A percentile compares a stretch with the other conserved stretches of the same genome.
Evolutionary conservation across 2,113 vertebrate species (phyloP).

Genomic region (Sylvietta virens): DNA sequence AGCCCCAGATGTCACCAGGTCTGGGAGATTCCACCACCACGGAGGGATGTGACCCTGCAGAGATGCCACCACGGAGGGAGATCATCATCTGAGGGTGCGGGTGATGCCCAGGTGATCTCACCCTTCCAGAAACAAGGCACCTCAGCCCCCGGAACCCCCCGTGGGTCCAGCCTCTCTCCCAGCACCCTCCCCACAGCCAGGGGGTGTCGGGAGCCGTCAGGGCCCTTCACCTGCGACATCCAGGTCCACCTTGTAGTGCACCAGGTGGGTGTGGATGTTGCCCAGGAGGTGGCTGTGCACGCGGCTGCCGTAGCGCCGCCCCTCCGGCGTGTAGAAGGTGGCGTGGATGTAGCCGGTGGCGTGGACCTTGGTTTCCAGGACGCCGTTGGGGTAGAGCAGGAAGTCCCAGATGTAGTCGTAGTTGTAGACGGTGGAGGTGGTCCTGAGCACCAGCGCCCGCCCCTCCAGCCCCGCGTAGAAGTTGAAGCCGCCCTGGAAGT

Average conservation of each 20-base stretch:
- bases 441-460: constrained; percentile 82
- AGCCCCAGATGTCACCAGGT: background rate
- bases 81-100: fast-evolving
- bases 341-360: constrained; percentile 88
- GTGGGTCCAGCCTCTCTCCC: background rate
- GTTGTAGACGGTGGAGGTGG: constrained; percentile 89
- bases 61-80: fast-evolving
- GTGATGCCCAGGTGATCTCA: fast-evolving
- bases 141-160: fast-evolving
- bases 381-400: constrained; percentile 86
- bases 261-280: constrained; percentile 88
- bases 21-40: background rate
- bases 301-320: constrained; percentile 78
- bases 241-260: constrained; percentile 91
- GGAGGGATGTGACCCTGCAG: background rate
- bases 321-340: constrained; percentile 84
- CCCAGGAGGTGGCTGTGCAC: constrained; percentile 85
- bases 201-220: fast-evolving
- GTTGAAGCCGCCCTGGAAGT: constrained; percentile 79
- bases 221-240: constrained; percentile 82
- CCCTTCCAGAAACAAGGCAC: background rate
- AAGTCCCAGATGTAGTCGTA: constrained; percentile 97
- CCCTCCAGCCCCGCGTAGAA: constrained; percentile 86
- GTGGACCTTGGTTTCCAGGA: constrained; percentile 85
- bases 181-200: fast-evolving